These are phyloP conservation scores for Donacobius atricapilla DNA, from an alignment of 2,113 vertebrate genomes.

Conservation along the genomic window DNA sequence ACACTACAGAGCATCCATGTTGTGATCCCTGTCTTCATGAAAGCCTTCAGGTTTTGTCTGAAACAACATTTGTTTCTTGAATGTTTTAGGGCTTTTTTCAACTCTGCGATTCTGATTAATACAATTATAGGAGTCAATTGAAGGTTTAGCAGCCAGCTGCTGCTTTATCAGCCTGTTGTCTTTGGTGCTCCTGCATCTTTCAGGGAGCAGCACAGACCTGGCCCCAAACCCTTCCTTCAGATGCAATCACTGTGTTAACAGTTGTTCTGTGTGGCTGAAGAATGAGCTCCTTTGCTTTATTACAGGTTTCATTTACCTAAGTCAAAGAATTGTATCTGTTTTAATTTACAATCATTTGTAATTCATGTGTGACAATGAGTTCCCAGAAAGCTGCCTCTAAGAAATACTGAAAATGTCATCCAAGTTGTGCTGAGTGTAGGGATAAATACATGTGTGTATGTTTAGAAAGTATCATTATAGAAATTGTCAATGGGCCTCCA, in stretches of 20 bases:
- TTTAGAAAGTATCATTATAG: not conserved
- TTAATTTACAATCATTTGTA: not conserved
- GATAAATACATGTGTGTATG: not conserved
- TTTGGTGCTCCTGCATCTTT: not conserved
- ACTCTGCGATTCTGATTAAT: not conserved
- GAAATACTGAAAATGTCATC: not conserved
- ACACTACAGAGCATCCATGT: fast-evolving
- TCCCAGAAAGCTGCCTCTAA: not conserved
- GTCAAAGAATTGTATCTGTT: not conserved
- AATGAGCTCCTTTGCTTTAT: not conserved
- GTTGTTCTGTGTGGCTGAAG: not conserved
- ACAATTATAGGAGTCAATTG: not conserved
- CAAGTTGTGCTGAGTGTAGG: not conserved
- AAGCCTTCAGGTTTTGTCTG: not conserved
- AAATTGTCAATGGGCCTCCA: not conserved
- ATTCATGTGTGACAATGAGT: not conserved
- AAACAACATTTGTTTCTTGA: not conserved
- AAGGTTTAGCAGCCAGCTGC: not conserved
- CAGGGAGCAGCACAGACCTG: not conserved
- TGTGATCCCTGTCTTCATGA: not conserved
- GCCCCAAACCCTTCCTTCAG: not conserved
- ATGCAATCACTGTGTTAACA: not conserved
- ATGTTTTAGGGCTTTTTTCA: not conserved
- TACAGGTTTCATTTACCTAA: not conserved
- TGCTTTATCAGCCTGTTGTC: not conserved